phyloP scores from a whole-genome alignment of 1,140 invertebrate species.

The Drepana arcuata region DNA sequence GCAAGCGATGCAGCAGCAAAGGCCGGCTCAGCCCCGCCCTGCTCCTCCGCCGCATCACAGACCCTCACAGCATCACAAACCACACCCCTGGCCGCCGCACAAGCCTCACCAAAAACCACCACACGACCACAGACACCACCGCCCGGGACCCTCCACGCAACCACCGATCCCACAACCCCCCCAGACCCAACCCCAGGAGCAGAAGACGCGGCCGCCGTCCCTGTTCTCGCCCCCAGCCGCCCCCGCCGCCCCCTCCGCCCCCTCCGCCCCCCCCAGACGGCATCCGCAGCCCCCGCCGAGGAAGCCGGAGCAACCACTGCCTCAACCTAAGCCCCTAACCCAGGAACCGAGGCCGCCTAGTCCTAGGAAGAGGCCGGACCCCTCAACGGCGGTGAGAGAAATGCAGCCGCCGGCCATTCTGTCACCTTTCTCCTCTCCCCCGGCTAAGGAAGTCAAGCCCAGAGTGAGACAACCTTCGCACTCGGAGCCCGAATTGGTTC shows the following conservation, averaged over 20 bases:
- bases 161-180: slow-evolving; percentile 15
- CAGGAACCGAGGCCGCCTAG: slow-evolving; percentile 25
- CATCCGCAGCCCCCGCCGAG: slow-evolving; percentile 8
- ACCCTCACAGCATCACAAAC: slow-evolving; percentile 32
- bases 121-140: slow-evolving; percentile 37
- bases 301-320: slow-evolving; percentile 11
- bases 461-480: slow-evolving; percentile 36
- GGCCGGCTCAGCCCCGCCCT: slow-evolving; percentile 12
- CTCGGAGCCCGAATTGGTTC: slow-evolving; percentile 53
- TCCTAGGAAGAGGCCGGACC: slow-evolving; percentile 45
- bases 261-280: slow-evolving; percentile 16
- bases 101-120: slow-evolving; percentile 45
- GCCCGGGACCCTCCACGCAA: slow-evolving; percentile 7
- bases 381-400: slow-evolving; percentile 38
- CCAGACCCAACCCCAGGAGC: slow-evolving; percentile 18
- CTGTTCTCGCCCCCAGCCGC: slow-evolving; percentile 55
- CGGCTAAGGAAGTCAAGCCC: slow-evolving; percentile 21
- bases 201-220: slow-evolving; percentile 49
- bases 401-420: slow-evolving; percentile 58
- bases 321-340: slow-evolving; percentile 6
- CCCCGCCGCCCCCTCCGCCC: slow-evolving; percentile 30
- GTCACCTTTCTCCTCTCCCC: slow-evolving; percentile 59
- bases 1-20: slow-evolving; percentile 23
- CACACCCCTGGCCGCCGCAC: slow-evolving; percentile 40
- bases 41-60: slow-evolving; percentile 8